Conservation (phyloP, 2,797 vertebrate genomes). For the Phataginus tricuspis region DNA sequence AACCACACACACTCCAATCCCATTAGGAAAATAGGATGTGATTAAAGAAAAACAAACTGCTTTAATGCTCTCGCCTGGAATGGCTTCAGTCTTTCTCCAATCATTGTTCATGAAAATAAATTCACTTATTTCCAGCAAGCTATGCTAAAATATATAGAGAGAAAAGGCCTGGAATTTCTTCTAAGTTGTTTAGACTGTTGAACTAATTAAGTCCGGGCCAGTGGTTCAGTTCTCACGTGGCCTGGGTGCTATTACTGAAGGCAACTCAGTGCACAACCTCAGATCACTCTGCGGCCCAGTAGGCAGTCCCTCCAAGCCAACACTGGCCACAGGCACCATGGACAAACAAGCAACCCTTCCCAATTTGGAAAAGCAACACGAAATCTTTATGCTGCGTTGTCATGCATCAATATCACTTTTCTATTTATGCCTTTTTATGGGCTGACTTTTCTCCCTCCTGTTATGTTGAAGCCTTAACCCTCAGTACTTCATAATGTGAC, state of each 20-base stretch:
- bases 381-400: neutral
- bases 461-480: neutral
- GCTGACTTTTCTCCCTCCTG: neutral
- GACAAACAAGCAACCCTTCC: neutral
- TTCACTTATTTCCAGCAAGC: conserved; percentile 44
- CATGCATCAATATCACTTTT: neutral
- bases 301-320: neutral
- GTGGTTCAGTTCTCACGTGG: neutral
- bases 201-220: conserved; percentile 10
- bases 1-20: conserved; percentile 28
- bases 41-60: conserved; percentile 57
- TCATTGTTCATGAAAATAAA: conserved; percentile 43
- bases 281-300: neutral
- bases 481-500: neutral
- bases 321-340: fast-evolving
- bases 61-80: neutral
- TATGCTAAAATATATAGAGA: neutral
- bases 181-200: neutral
- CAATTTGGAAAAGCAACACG: neutral
- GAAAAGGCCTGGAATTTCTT: neutral
- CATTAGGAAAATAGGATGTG: conserved; percentile 63
- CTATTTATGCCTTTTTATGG: neutral
- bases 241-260: neutral
- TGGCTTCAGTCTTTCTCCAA: neutral
- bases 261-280: neutral